Evolutionary conservation across 2,888 invertebrate species (phyloP), one percentile per base, ranked within the genome.

Genomic region (Acanthococcus lagerstroemiae): DNA sequence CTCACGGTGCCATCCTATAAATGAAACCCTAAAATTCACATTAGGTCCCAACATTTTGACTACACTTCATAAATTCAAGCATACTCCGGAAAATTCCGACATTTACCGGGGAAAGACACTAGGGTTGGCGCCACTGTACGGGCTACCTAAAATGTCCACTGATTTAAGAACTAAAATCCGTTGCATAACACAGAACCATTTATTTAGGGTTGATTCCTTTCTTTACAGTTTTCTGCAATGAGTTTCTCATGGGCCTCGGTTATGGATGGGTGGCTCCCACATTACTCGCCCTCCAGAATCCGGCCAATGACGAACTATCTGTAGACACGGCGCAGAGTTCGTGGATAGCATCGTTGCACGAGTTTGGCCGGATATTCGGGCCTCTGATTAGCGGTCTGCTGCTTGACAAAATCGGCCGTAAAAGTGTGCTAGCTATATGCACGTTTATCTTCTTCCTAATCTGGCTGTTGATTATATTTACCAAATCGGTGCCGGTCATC

Each of bases 221-320:
- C n/a, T n/a, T 15, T 37, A n/a, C 65, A 65, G 65, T 65, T 19
- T 17, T 26, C 17, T 37, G 37, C 26, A 55, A 55, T n/a, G 65
- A 65, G 26, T 27, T 55, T 19, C n/a, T 30, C 21, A 46, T 65
- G 44, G 65, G 65, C 2, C 3, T 65, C 12, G 55, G 46, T 19
- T 55, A 65, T 22, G 65, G 65, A 22, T 65, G 65, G 65, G 17
- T 65, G 12, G 54, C 65, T n/a, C 65, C 65, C 6, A 65, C 55
- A 2, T 15, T 65, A 15, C 52, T 30, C 7, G 22, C 26, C 15
- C 46, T 65, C 1, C 55, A 55, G 26, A n/a, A 37, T 37, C 17
- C 22, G 1, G 37, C 55, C 26, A 46, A 55, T 21, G 27, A 46
- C 12, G 55, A 65, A 17, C n/a, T 65, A 7, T 22, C 37, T 24